A percentile compares a stretch with the other conserved stretches of the same genome.
Conservation (phyloP, 2,113 vertebrate species). For the Pogonocichla stellata region DNA sequence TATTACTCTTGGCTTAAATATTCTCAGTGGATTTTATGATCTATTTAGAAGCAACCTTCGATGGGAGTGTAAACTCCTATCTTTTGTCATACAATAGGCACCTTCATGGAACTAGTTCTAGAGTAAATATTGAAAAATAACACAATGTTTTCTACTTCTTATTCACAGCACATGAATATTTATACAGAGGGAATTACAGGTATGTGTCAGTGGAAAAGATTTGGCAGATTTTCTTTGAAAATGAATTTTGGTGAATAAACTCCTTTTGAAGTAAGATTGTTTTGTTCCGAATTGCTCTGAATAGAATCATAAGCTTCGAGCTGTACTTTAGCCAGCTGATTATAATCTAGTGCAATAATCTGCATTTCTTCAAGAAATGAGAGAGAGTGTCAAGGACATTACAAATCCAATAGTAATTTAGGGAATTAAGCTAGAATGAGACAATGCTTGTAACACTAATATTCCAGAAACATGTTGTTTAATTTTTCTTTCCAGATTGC, state of each 20-base stretch:
- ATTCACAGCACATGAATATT: conserved; percentile 1
- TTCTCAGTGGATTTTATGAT: conserved; percentile 59
- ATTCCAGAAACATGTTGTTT: conserved; percentile 28
- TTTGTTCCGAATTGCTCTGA: not conserved
- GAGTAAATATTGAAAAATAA: conserved; percentile 57
- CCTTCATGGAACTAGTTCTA: conserved; percentile 8
- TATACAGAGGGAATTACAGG: not conserved
- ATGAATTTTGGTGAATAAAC: conserved; percentile 36
- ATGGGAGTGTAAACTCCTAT: conserved; percentile 21
- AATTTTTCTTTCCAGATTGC: conserved; percentile 52
- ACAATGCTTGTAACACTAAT: not conserved
- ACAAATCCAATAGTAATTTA: conserved; percentile 40
- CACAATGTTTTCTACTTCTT: not conserved
- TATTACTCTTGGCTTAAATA: conserved; percentile 67
- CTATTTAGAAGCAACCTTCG: conserved; percentile 49
- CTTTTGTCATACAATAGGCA: conserved; percentile 1
- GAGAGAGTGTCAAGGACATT: conserved; percentile 26
- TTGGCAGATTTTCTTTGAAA: conserved; percentile 33
- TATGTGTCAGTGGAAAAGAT: not conserved
- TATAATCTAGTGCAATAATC: conserved; percentile 28
- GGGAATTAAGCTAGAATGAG: not conserved
- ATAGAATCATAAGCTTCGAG: not conserved
- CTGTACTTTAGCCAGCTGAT: conserved; percentile 8
- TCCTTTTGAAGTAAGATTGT: not conserved
- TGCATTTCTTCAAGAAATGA: conserved; percentile 51